phyloP scores from a whole-genome alignment of 2,113 vertebrate genomes.

The Aptenodytes patagonicus region DNA sequence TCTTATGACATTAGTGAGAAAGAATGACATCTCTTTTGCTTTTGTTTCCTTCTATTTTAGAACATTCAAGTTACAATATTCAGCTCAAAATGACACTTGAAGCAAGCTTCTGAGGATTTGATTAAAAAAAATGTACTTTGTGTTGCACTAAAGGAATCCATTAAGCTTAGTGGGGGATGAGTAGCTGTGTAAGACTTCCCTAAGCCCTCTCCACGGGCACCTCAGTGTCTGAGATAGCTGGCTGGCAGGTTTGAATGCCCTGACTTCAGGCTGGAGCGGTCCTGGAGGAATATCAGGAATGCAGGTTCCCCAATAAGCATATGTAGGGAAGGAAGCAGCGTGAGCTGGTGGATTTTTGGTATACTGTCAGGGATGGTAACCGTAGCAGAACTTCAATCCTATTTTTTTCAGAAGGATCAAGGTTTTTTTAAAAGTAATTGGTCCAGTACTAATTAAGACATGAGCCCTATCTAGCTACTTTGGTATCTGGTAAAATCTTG shows the following conservation, averaged over 20 bases:
- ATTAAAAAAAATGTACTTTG: background rate
- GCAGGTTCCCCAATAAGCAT: background rate
- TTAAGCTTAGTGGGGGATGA: background rate
- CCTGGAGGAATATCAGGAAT: background rate
- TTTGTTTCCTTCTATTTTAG: conserved; percentile 32
- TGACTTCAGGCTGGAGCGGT: background rate
- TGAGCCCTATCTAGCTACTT: background rate
- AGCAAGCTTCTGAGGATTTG: background rate
- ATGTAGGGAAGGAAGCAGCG: background rate
- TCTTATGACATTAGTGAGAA: background rate
- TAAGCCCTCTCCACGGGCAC: background rate
- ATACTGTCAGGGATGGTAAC: background rate
- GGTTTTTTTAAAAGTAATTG: background rate
- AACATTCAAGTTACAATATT: background rate
- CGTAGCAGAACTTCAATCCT: background rate
- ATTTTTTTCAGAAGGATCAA: background rate
- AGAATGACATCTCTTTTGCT: conserved; percentile 2
- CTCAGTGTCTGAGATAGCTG: background rate
- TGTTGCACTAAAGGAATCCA: background rate
- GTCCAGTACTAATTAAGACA: background rate
- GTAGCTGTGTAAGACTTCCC: background rate
- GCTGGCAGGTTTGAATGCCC: background rate
- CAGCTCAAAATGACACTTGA: background rate
- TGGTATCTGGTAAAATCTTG: background rate
- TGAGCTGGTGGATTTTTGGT: fast-evolving